Evolutionary conservation across 2,113 vertebrate species (phyloP), one percentile per base, ranked within the genome.

Genomic region (Hippocampus abdominalis): DNA sequence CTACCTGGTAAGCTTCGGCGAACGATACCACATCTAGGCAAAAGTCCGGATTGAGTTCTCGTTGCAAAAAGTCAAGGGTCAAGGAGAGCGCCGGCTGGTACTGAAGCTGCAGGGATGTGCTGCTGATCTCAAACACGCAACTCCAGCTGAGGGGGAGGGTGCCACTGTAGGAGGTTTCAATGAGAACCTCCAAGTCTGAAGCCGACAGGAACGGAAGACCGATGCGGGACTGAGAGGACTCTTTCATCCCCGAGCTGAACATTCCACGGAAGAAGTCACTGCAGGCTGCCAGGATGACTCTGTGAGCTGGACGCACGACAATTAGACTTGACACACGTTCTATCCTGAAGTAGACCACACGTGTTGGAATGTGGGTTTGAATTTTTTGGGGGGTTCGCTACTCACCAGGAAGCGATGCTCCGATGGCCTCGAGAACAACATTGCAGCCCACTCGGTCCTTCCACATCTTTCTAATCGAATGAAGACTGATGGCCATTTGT

Each of bases 201-300:
- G 91, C 94, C 29, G 74, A 73, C 20, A 96, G 88, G 0, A 91
- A 91, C 23, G 82, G 83, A 10, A 93, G 84, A 2, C 48, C 64
- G 4, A 94, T 74, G 0, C 76, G 3, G 5, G 66, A 25, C 8
- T 95, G 94, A 54, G 60, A 78, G 61, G 93, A 90, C 85, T 98
- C 96, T 64, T 70, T 92, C 95, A 98, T 96, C 21, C 94, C 94
- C 8, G 89, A 92, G 40, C 93, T 92, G 81, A 98, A 95, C 94
- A 98, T 96, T 20, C 90, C 93, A 0, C 88, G 89, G 86, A 97
- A 97, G 85, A 94, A 98, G 78, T 95, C 94, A 16, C 94, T 94
- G 84, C 93, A 92, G 46, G 91, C 95, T 68, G 93, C 94, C 81
- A 98, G 82, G 63, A 95, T 88, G 36, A 93, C 89, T 75, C 93